These are phyloP conservation scores for Meiosimyza decipiens DNA, from an alignment of 2,888 invertebrate species.

Conservation along the genomic window DNA sequence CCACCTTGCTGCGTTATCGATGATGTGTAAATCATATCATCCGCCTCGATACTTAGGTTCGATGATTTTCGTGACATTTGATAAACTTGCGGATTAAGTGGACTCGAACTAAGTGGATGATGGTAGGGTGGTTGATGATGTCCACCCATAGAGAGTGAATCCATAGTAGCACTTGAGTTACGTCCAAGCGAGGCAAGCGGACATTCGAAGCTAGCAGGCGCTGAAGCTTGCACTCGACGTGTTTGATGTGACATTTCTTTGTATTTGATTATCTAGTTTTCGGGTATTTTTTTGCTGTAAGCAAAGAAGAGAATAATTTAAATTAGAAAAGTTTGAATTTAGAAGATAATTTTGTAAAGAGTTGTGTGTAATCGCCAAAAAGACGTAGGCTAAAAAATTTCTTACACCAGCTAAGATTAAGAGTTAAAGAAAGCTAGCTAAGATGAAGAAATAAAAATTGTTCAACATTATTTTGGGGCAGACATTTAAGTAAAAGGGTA, in stretches of 20 bases:
- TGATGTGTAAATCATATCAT: slow-evolving; percentile 58
- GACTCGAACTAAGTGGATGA: slow-evolving; percentile 67
- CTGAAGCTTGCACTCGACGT: slow-evolving; percentile 64
- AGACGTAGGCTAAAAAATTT: not conserved
- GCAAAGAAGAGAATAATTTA: too few species aligned
- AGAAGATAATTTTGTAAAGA: too few species aligned
- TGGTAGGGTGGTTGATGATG: slow-evolving; percentile 62
- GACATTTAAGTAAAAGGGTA: too few species aligned
- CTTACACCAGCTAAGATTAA: too few species aligned
- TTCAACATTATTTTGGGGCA: too few species aligned
- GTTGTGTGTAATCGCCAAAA: not conserved
- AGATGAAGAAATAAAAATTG: too few species aligned
- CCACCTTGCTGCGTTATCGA: slow-evolving; percentile 55
- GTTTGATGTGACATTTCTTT: slow-evolving; percentile 64
- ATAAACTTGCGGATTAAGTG: slow-evolving; percentile 67
- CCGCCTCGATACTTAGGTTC: slow-evolving; percentile 61
- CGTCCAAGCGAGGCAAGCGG: slow-evolving; percentile 73
- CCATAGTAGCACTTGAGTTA: slow-evolving; percentile 62
- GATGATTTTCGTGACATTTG: slow-evolving; percentile 67
- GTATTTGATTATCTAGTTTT: too few species aligned
- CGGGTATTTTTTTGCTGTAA: too few species aligned
- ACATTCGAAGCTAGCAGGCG: slow-evolving; percentile 67
- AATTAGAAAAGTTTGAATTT: too few species aligned
- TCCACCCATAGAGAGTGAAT: slow-evolving; percentile 52
- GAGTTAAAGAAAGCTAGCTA: too few species aligned